Conservation (phyloP, 2,888 invertebrate genomes). For the Andrena haemorrhoa region DNA sequence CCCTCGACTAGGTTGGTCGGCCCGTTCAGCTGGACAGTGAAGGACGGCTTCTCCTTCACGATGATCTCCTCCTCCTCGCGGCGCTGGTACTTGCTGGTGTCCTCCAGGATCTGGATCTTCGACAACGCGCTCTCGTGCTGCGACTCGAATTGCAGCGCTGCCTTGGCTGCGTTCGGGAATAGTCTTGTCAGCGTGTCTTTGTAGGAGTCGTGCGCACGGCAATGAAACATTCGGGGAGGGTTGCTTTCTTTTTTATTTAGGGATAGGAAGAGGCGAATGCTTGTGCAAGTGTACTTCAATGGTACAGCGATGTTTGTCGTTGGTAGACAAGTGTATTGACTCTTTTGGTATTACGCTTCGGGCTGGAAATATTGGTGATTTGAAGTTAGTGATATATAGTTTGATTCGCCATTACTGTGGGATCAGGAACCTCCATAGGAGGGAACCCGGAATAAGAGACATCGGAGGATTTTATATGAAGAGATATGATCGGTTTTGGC, state of each 20-base stretch:
- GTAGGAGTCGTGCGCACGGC: constrained; percentile 35
- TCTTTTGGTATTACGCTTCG: too few relatives aligned
- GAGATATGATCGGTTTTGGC: too few relatives aligned
- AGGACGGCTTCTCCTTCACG: constrained; percentile 93
- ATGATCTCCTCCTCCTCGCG: constrained; percentile 92
- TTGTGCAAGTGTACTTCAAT: too few relatives aligned
- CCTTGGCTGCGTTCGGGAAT: constrained; percentile 89
- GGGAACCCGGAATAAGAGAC: too few relatives aligned
- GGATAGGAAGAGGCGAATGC: not conserved
- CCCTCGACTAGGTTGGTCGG: constrained; percentile 94
- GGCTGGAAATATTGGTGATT: too few relatives aligned
- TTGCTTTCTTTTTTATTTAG: not conserved
- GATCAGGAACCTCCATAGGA: too few relatives aligned
- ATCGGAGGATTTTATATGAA: too few relatives aligned
- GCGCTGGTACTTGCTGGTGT: constrained; percentile 91
- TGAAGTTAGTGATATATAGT: too few relatives aligned
- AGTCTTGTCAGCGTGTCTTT: constrained; percentile 61
- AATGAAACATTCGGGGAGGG: not conserved
- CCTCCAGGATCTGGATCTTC: constrained; percentile 95
- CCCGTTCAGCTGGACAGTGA: constrained; percentile 94
- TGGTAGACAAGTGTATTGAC: too few relatives aligned
- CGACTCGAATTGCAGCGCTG: constrained; percentile 93
- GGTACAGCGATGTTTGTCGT: too few relatives aligned
- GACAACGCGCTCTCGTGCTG: constrained; percentile 95
- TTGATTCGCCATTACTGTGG: too few relatives aligned